Evolutionary conservation across 2,888 invertebrate species (phyloP), one percentile per base, ranked within the genome.

Genomic region (Cenopis cana): DNA sequence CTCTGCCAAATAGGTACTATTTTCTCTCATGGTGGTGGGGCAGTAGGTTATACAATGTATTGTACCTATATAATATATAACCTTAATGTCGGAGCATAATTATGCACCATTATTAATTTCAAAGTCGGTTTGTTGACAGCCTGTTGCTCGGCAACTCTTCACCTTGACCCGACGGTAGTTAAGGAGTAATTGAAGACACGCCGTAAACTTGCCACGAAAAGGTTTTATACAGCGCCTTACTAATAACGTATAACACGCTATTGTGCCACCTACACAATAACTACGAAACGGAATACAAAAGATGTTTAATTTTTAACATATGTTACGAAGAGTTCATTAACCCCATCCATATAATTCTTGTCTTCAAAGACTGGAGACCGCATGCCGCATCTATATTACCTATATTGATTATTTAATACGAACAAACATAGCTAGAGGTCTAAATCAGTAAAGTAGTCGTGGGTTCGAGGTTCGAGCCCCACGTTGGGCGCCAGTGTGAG

Each of bases 101-200:
- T 49, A 62, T 56, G 62, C 62, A 69, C 49, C 54, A 56, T 69
- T 46, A 69, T 62, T 69, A 68, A 62, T 69, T 36, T 69, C 62
- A 61, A 33, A 54, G 60, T 46, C 50, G 67, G 66, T 73, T 73
- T 76, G 78, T 77, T 77, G 76, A 52, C 64, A 60, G 68, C 60
- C 56, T 55, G 78, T 78, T 76, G 77, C 76, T 74, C 72, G 67
- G 77, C 57, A 57, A 76, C 76, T 54, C 38, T 18, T 60, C 61
- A 46, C 76, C 76, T 75, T 76, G 76, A 68, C 73, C 75, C 57
- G 70, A 29, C 54, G 60, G 20, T 3, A 29, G 61, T 66, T 66
- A 66, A 24, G 46, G 38, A 54, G 70, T 54, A 54, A 70, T 70
- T 66, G 70, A 70, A 66, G 70, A 70, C 57, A 36, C 65, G 49